phyloP scores from a whole-genome alignment of 2,797 vertebrate genomes.

The Chelmon rostratus region DNA sequence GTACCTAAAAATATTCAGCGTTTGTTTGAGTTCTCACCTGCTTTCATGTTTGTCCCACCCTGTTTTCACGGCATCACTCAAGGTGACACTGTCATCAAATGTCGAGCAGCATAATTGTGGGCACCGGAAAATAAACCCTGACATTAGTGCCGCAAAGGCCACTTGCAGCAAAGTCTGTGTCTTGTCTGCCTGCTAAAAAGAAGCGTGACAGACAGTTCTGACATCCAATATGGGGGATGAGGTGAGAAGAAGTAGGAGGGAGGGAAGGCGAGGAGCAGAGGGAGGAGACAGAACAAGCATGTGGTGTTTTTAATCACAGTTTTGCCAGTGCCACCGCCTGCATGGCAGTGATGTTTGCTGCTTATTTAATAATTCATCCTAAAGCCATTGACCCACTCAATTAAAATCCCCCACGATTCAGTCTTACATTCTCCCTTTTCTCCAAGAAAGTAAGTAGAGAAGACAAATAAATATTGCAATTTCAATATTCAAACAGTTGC shows the following conservation, averaged over 20 bases:
- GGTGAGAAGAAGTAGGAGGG: slow-evolving; percentile 35
- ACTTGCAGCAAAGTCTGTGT: slow-evolving; percentile 53
- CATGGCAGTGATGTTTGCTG: slow-evolving; percentile 64
- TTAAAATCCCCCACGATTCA: slow-evolving; percentile 78
- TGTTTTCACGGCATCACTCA: slow-evolving; percentile 68
- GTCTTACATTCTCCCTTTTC: slow-evolving; percentile 61
- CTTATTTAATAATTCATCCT: slow-evolving; percentile 81
- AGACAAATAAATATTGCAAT: slow-evolving; percentile 78
- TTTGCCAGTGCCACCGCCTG: slow-evolving; percentile 44
- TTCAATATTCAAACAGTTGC: slow-evolving; percentile 81
- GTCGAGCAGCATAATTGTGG: slow-evolving; percentile 63
- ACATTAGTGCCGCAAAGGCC: slow-evolving; percentile 75
- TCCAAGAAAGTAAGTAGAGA: slow-evolving; percentile 51
- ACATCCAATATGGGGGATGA: slow-evolving; percentile 58
- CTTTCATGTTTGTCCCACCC: slow-evolving; percentile 58
- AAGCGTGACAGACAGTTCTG: slow-evolving; percentile 73
- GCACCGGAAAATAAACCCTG: slow-evolving; percentile 75
- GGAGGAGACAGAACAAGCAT: slow-evolving; percentile 34
- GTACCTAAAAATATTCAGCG: slow-evolving; percentile 59
- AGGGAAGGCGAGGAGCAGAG: slow-evolving; percentile 16
- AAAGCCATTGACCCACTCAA: slow-evolving; percentile 84
- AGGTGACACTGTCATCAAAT: slow-evolving; percentile 69
- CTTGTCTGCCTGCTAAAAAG: slow-evolving; percentile 69
- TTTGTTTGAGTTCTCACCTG: slow-evolving; percentile 54
- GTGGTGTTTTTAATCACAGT: slow-evolving; percentile 66